Conservation (phyloP, 2,113 vertebrate genomes). For the Acanthisitta chloris region DNA sequence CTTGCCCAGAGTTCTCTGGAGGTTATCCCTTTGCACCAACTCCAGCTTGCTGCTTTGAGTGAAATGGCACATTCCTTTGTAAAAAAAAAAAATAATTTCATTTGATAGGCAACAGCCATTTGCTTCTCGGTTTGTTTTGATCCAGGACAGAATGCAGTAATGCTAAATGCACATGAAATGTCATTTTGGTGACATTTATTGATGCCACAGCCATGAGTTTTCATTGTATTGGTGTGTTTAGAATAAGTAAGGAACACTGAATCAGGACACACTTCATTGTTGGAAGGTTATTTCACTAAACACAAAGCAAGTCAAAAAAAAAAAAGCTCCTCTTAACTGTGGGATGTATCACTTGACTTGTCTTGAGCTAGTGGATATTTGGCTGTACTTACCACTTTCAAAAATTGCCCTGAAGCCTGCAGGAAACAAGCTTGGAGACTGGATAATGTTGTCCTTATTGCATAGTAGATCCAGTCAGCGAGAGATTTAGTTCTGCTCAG, state of each 20-base stretch:
- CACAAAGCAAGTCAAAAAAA: background rate
- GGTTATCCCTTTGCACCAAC: background rate
- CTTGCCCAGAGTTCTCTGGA: background rate
- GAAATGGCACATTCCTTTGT: background rate
- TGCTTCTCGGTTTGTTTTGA: background rate
- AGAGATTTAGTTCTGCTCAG: background rate
- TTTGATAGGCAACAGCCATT: background rate
- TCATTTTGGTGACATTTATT: background rate
- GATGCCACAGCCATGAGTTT: background rate
- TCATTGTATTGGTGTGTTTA: background rate
- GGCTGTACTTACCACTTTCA: background rate
- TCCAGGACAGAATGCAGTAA: background rate
- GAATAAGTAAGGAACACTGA: background rate
- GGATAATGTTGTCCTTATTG: background rate
- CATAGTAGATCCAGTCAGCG: background rate
- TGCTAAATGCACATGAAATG: background rate
- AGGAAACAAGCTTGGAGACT: background rate
- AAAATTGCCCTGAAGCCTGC: background rate
- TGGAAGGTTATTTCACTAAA: background rate
- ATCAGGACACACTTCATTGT: background rate
- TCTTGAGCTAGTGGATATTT: background rate
- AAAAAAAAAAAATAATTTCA: background rate
- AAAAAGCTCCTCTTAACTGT: background rate
- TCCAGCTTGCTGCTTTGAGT: background rate
- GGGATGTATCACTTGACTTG: background rate